These are phyloP conservation scores for Schizopygopsis malacanthus DNA, from an alignment of 2,797 vertebrate species.

Conservation along the genomic window DNA sequence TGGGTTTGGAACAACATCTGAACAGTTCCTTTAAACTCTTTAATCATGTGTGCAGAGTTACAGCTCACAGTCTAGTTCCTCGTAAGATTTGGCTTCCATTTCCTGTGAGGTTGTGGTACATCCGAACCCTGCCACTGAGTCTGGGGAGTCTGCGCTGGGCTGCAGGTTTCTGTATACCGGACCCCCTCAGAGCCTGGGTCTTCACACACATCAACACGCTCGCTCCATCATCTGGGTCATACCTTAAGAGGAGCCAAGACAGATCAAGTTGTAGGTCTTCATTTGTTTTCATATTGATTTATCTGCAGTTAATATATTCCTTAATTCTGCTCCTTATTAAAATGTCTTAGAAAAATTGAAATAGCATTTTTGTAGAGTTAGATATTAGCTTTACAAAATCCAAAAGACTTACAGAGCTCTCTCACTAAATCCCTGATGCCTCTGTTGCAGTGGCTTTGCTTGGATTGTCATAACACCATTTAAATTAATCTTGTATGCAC, in stretches of 20 bases:
- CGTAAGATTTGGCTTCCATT: constrained; percentile 73
- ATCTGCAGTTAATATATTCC: constrained; percentile 12
- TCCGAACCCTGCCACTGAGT: constrained; percentile 72
- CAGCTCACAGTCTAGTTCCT: constrained; percentile 80
- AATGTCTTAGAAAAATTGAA: not conserved
- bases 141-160: constrained; percentile 75
- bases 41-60: not conserved
- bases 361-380: constrained; percentile 31
- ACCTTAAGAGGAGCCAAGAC: constrained; percentile 66
- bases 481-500: constrained; percentile 75
- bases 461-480: constrained; percentile 87
- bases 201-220: constrained; percentile 49
- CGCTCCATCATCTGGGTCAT: constrained; percentile 74
- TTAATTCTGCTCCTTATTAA: not conserved
- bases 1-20: not conserved
- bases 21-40: not conserved
- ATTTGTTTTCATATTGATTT: constrained; percentile 30
- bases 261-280: constrained; percentile 20
- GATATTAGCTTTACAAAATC: constrained; percentile 33
- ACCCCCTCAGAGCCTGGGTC: constrained; percentile 62
- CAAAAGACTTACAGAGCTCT: constrained; percentile 77
- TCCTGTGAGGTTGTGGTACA: constrained; percentile 70
- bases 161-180: constrained; percentile 68
- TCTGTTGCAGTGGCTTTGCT: constrained; percentile 84
- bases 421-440: constrained; percentile 70